These are phyloP conservation scores for Carcina quercana DNA, from an alignment of 2,888 invertebrate genomes.

Conservation along the genomic window DNA sequence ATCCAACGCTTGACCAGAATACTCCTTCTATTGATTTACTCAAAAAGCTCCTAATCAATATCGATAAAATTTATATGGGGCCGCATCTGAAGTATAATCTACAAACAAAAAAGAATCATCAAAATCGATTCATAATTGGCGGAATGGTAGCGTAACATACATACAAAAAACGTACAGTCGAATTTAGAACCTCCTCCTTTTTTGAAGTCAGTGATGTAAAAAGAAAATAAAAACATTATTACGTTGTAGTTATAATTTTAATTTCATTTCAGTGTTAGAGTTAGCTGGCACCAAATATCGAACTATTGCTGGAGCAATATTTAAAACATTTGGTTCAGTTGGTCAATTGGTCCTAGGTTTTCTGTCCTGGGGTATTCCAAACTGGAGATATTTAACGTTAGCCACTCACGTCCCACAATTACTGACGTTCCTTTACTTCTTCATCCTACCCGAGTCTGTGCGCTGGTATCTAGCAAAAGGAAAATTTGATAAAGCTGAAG, in stretches of 20 bases:
- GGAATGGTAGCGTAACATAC: too few species aligned
- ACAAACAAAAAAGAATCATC: too few species aligned
- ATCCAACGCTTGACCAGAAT: too few species aligned
- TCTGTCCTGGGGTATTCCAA: constrained; percentile 72
- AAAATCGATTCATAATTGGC: too few species aligned
- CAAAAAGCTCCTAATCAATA: too few species aligned
- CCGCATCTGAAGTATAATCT: too few species aligned
- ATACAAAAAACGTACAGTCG: too few species aligned
- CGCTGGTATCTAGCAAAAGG: constrained; percentile 79
- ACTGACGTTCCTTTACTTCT: constrained; percentile 72
- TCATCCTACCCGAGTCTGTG: constrained; percentile 77
- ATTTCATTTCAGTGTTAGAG: constrained; percentile 68
- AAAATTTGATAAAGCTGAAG: constrained; percentile 69
- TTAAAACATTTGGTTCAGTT: not conserved
- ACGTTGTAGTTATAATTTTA: too few species aligned
- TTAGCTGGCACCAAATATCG: constrained; percentile 53
- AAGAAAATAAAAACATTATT: too few species aligned
- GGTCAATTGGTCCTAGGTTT: not conserved
- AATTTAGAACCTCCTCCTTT: not conserved
- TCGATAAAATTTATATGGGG: too few species aligned
- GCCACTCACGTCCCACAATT: constrained; percentile 76
- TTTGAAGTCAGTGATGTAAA: too few species aligned
- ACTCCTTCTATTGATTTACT: too few species aligned
- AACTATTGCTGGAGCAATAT: not conserved
- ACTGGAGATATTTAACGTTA: constrained; percentile 76